These are phyloP conservation scores for Drosophila ustulata DNA, from an alignment of 2,888 invertebrate species.

Conservation along the genomic window DNA sequence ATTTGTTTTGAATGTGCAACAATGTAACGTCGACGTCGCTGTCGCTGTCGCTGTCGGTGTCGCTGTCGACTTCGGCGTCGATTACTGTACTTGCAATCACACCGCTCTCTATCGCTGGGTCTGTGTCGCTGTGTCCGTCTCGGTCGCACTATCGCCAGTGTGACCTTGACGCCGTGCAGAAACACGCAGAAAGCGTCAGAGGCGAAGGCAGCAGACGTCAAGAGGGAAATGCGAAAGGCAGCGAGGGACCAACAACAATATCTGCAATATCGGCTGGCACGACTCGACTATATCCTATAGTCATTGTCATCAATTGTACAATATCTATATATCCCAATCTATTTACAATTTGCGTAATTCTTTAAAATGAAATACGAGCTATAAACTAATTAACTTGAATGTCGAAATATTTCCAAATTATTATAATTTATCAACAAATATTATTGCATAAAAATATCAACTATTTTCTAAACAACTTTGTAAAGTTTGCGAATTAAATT, in stretches of 20 bases:
- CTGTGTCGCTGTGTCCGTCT: conserved; percentile 4
- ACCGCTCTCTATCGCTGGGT: neutral
- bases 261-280: neutral
- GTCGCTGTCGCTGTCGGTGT: conserved; percentile 1
- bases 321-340: too few relatives aligned
- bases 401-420: too few relatives aligned
- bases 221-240: neutral
- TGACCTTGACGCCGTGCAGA: conserved; percentile 60
- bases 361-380: too few relatives aligned
- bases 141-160: conserved; percentile 15
- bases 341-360: too few relatives aligned
- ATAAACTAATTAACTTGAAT: too few relatives aligned
- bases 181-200: conserved; percentile 13
- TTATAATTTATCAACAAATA: too few relatives aligned
- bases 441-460: too few relatives aligned
- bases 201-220: conserved; percentile 21
- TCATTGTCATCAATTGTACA: neutral
- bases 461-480: too few relatives aligned
- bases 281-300: conserved; percentile 16
- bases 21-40: conserved; percentile 43
- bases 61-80: conserved; percentile 21
- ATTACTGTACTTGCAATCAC: conserved; percentile 36
- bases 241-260: neutral
- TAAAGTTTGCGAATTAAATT: too few relatives aligned
- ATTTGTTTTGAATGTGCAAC: conserved; percentile 51